A percentile compares a stretch with the other conserved stretches of the same genome.
Evolutionary conservation across 2,113 vertebrate genomes (phyloP).

Genomic region (Tauraco erythrolophus): DNA sequence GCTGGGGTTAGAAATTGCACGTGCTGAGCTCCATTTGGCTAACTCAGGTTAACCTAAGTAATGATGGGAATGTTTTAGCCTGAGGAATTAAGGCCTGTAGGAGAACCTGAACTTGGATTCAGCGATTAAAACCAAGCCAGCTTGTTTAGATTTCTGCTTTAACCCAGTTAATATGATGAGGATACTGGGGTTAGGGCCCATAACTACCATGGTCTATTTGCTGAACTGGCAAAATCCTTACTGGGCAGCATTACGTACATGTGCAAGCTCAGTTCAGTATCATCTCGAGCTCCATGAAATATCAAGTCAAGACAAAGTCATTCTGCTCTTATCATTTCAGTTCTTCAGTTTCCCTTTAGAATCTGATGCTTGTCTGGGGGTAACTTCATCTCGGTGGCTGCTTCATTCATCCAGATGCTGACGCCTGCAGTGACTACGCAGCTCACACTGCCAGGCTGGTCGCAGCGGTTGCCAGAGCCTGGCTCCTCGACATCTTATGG

Average conservation of each 20-base stretch:
- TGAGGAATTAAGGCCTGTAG: background rate
- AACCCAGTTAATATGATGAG: fast-evolving
- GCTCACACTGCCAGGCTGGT: background rate
- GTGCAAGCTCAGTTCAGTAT: background rate
- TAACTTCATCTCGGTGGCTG: background rate
- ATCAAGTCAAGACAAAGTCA: background rate
- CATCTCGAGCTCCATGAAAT: background rate
- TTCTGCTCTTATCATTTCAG: background rate
- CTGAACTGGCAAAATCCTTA: background rate
- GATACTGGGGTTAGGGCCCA: background rate
- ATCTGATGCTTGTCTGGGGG: background rate
- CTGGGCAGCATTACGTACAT: fast-evolving
- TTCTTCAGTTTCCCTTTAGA: background rate
- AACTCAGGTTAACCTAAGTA: background rate
- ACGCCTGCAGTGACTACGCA: fast-evolving
- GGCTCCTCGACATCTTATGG: fast-evolving
- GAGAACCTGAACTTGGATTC: background rate
- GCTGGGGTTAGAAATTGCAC: background rate
- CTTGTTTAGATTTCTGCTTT: background rate
- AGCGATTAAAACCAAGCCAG: background rate
- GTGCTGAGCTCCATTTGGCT: background rate
- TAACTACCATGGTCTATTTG: background rate
- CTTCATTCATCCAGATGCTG: background rate
- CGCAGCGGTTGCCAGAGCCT: background rate
- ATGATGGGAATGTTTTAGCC: background rate